A percentile compares a stretch with the other conserved stretches of the same genome.
These are phyloP conservation scores for Paramormyrops kingsleyae DNA, from an alignment of 2,113 vertebrate species.

Conservation along the genomic window DNA sequence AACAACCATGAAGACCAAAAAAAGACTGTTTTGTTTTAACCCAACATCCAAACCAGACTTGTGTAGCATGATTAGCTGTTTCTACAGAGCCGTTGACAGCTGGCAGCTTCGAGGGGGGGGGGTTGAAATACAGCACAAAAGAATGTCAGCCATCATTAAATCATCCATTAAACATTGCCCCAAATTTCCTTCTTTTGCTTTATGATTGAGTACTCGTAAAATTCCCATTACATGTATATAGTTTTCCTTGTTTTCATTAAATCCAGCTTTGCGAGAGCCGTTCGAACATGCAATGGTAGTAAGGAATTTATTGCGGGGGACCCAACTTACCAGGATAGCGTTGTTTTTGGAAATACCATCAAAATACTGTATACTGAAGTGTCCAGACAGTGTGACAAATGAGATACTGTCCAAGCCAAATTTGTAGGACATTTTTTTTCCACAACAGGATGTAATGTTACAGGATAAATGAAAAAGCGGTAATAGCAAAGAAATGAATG, in stretches of 20 bases:
- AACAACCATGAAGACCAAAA: background rate
- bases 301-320: background rate
- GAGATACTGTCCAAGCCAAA: background rate
- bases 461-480: background rate
- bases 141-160: background rate
- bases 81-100: background rate
- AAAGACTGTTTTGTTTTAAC: background rate
- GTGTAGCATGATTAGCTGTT: background rate
- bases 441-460: background rate
- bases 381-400: background rate
- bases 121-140: background rate
- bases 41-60: background rate
- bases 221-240: background rate
- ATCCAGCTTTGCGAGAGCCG: background rate
- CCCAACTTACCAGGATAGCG: background rate
- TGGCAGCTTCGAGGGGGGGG: background rate
- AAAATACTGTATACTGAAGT: background rate
- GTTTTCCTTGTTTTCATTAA: background rate
- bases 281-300: background rate
- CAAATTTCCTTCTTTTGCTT: background rate
- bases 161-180: background rate
- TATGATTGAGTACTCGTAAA: background rate
- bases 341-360: background rate
- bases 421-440: background rate
- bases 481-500: constrained; percentile 8